Evolutionary conservation across 1,140 invertebrate genomes (phyloP).

Genomic region (Macrosteles quadrilineatus): DNA sequence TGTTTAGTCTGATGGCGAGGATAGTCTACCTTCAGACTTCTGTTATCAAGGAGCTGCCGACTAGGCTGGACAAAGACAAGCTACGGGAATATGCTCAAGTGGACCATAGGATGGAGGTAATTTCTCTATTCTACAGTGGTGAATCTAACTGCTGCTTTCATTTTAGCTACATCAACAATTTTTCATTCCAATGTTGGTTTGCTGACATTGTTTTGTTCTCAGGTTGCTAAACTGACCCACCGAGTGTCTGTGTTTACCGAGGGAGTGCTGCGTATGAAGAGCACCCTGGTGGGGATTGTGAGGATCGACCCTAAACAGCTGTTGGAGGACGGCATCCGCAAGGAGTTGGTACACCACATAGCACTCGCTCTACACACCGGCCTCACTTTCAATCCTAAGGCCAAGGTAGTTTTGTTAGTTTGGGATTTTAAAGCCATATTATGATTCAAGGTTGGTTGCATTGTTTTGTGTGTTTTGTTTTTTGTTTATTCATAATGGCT

Average conservation of each 20-base stretch:
- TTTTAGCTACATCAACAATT: too few relatives aligned
- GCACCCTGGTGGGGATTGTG: conserved; percentile 95
- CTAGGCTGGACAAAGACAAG: conserved; percentile 93
- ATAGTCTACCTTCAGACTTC: conserved; percentile 86
- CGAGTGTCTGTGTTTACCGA: conserved; percentile 94
- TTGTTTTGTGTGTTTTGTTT: too few relatives aligned
- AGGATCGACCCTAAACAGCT: conserved; percentile 93
- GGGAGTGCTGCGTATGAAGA: conserved; percentile 93
- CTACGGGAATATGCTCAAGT: conserved; percentile 91
- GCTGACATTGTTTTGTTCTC: conserved; percentile 49
- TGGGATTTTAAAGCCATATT: background rate
- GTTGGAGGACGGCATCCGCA: conserved; percentile 93
- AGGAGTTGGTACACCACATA: conserved; percentile 89
- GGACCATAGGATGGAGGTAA: conserved; percentile 77
- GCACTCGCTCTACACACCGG: conserved; percentile 68
- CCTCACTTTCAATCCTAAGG: conserved; percentile 69
- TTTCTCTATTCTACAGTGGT: too few relatives aligned
- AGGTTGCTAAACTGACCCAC: conserved; percentile 91
- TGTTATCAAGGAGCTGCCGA: conserved; percentile 89
- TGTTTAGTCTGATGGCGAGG: conserved; percentile 86
- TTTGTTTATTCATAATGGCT: too few relatives aligned
- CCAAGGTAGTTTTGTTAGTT: conserved; percentile 55
- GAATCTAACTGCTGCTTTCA: too few relatives aligned
- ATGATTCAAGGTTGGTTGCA: too few relatives aligned
- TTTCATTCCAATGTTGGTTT: too few relatives aligned